Evolutionary conservation across 2,113 vertebrate genomes (phyloP), one percentile per base, ranked within the genome.

Genomic region (Osmerus mordax): DNA sequence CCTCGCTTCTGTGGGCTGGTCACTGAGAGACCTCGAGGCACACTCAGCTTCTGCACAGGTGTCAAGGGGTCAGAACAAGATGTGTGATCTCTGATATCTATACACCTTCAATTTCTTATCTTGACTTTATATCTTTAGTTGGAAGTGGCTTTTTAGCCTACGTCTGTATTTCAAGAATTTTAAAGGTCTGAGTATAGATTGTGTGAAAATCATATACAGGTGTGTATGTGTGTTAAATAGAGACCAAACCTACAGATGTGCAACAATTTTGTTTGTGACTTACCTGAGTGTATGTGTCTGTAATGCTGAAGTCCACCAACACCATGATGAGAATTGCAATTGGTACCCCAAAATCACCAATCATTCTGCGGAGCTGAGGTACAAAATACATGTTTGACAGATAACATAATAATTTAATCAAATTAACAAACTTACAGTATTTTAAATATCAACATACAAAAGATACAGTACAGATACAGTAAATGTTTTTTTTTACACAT

Each of bases 241-340:
- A 47, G 41, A 47, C 41, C 41, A 47, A 9, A 12, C 41, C 41
- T 47, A 47, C 9, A 9, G 5, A 56, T 56, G 1, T 18, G 54
- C 15, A 3, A 36, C 25, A 28, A 28, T 28, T 28, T 28, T 28
- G 3, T 47, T 15, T 4, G 5, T 36, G 19, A 53, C 74, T 85
- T 63, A 98, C 97, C 93, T 98, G 97, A 0, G 95, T 96, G 81
- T 92, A 98, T 0, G 96, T 98, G 84, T 98, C 96, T 12, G 91
- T 79, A 47, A 98, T 90, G 87, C 91, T 89, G 81, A 94, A 96
- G 79, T 97, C 95, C 80, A 98, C 85, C 78, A 99, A 91, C 69
- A 99, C 97, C 97, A 97, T 98, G 87, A 98, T 86, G 75, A 98
- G 94, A 84, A 99, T 99, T 3, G 97, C 96, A 0, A 99, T 98